Conservation (phyloP, 2,888 invertebrate species). For the Clostera curtula region DNA sequence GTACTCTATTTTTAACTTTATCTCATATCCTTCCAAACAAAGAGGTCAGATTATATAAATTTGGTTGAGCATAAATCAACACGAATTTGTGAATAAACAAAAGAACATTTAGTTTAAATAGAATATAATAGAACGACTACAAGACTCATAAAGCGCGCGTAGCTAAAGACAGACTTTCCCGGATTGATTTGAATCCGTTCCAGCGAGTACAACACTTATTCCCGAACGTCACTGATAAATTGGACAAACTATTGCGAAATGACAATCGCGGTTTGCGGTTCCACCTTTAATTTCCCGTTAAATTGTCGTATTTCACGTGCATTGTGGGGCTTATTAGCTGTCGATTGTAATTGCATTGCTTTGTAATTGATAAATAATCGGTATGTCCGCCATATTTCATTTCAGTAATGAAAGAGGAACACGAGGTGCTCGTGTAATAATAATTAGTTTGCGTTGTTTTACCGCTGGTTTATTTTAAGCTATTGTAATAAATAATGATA, state of each 20-base stretch:
- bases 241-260: slow-evolving; percentile 71
- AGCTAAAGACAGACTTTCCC: no score
- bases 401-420: slow-evolving; percentile 26
- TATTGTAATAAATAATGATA: slow-evolving; percentile 15
- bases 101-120: no score
- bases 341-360: slow-evolving; percentile 27
- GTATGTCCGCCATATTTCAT: slow-evolving; percentile 23
- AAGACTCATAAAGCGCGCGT: no score
- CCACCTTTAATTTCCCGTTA: slow-evolving; percentile 57
- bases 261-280: slow-evolving; percentile 60
- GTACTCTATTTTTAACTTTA: no score
- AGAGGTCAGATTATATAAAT: no score
- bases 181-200: no score
- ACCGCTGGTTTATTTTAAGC: slow-evolving; percentile 12
- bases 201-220: no score
- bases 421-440: slow-evolving; percentile 14
- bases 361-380: slow-evolving; percentile 25
- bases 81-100: no score
- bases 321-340: slow-evolving; percentile 27
- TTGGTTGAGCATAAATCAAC: no score
- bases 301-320: slow-evolving; percentile 42
- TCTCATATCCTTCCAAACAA: no score
- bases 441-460: slow-evolving; percentile 25
- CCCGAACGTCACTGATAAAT: slow-evolving; percentile 70
- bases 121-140: no score